These are phyloP conservation scores for Arge pagana DNA, from an alignment of 2,888 invertebrate genomes.

Conservation along the genomic window DNA sequence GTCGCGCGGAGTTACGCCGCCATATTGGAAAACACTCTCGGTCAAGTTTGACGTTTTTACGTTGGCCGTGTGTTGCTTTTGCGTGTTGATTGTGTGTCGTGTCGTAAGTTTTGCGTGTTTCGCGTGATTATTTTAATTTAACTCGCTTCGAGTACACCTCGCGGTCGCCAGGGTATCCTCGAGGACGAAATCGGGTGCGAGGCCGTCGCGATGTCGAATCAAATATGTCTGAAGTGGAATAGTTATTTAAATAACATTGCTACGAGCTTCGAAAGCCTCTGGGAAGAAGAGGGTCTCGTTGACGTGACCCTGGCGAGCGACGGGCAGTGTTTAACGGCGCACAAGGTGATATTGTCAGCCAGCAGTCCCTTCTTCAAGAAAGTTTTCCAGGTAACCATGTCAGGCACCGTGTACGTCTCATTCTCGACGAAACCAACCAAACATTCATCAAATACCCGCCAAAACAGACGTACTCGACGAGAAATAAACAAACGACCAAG, in stretches of 20 bases:
- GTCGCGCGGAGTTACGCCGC: no score
- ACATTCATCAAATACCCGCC: no score
- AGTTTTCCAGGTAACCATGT: constrained; percentile 65
- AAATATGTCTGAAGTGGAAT: constrained; percentile 74
- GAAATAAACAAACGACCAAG: no score
- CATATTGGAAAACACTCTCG: no score
- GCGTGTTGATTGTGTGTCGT: no score
- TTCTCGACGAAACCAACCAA: no score
- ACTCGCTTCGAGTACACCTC: neutral
- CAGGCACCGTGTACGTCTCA: no score
- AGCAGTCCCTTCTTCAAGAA: constrained; percentile 70
- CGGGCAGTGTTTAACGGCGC: constrained; percentile 69
- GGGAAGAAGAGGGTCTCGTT: constrained; percentile 68
- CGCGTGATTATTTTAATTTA: neutral
- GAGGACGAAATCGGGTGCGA: no score
- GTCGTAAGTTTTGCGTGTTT: neutral
- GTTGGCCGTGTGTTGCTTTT: no score
- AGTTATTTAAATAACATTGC: constrained; percentile 70
- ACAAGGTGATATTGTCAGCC: constrained; percentile 71
- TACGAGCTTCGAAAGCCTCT: constrained; percentile 67
- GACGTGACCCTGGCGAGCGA: constrained; percentile 72
- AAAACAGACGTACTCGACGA: no score
- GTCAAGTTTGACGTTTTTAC: neutral
- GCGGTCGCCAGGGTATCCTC: no score
- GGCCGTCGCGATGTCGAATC: constrained; percentile 59